A percentile compares a stretch with the other conserved stretches of the same genome.
phyloP scores from a whole-genome alignment of 92 coral and sea anemone genomes.

The Micromussa lordhowensis region DNA sequence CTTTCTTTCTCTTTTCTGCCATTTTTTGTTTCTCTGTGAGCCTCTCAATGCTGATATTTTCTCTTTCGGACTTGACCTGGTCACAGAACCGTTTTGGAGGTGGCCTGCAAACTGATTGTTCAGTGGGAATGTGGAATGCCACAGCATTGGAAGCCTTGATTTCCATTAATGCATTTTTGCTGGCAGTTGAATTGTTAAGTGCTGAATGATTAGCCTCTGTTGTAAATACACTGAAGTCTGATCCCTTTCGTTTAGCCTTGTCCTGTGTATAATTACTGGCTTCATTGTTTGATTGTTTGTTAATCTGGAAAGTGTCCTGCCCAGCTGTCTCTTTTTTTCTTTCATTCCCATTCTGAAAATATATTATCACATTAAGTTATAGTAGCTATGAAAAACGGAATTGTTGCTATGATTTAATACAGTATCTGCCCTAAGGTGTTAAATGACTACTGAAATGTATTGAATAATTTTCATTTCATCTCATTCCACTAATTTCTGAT shows the following conservation, averaged over 20 bases:
- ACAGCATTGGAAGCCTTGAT: slow-evolving; percentile 34
- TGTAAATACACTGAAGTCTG: background rate
- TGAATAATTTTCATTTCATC: no score
- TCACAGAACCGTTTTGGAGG: slow-evolving; percentile 68
- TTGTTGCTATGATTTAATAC: no score
- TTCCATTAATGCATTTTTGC: slow-evolving; percentile 22
- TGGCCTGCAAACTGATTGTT: slow-evolving; percentile 48
- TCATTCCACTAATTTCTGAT: no score
- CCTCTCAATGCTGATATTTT: slow-evolving; percentile 51
- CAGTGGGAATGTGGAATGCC: slow-evolving; percentile 70
- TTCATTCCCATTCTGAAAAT: slow-evolving; percentile 33
- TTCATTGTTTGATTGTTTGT: background rate
- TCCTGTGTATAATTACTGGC: slow-evolving; percentile 5
- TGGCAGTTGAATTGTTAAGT: background rate
- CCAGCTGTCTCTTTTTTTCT: background rate
- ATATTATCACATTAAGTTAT: background rate
- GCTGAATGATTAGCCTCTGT: background rate
- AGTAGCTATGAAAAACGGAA: no score
- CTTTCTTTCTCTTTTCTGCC: slow-evolving; percentile 82
- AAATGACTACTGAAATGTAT: no score
- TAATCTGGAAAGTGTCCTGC: background rate
- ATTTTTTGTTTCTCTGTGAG: slow-evolving; percentile 68
- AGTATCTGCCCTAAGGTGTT: no score
- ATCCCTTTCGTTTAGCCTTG: slow-evolving; percentile 18
- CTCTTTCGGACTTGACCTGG: slow-evolving; percentile 24